phyloP scores from a whole-genome alignment of 2,797 vertebrate species.

The Australoheros facetus region DNA sequence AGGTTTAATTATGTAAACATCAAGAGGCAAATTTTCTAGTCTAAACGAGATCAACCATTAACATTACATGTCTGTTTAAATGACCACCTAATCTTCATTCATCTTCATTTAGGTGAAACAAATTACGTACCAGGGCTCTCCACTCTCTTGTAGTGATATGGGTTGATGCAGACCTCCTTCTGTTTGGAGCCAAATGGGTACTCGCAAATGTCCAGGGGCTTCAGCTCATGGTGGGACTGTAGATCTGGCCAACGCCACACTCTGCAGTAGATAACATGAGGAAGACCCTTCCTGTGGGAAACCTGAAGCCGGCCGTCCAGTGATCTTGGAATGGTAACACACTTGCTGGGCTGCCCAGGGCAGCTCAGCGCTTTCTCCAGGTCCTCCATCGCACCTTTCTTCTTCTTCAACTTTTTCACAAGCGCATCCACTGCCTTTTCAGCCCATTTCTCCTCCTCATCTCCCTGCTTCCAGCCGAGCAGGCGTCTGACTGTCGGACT shows the following conservation, averaged over 20 bases:
- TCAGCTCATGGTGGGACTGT: constrained; percentile 97
- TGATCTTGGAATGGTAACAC: constrained; percentile 95
- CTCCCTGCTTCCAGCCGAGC: constrained; percentile 98
- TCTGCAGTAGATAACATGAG: constrained; percentile 96
- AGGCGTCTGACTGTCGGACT: constrained; percentile 97
- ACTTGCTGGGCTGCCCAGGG: constrained; percentile 96
- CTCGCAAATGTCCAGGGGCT: constrained; percentile 96
- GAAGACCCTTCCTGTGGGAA: constrained; percentile 95
- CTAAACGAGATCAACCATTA: not conserved
- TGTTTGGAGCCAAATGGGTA: constrained; percentile 99
- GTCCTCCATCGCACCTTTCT: constrained; percentile 98
- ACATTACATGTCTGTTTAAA: not conserved
- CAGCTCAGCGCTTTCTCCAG: constrained; percentile 97
- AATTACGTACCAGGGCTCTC: constrained; percentile 94
- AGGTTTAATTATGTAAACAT: not conserved
- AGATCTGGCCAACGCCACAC: constrained; percentile 99
- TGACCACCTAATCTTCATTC: not conserved
- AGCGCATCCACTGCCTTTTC: constrained; percentile 97
- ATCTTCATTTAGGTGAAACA: not conserved
- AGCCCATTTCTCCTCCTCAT: constrained; percentile 99
- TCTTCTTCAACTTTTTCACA: constrained; percentile 99
- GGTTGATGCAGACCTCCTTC: constrained; percentile 99
- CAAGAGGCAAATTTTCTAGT: too few relatives aligned
- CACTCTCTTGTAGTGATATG: constrained; percentile 98
- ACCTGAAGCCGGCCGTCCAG: constrained; percentile 95